Evolutionary conservation across 92 coral and sea anemone genomes (phyloP), one percentile per base, ranked within the genome.

Genomic region (Phymanthus crucifer): DNA sequence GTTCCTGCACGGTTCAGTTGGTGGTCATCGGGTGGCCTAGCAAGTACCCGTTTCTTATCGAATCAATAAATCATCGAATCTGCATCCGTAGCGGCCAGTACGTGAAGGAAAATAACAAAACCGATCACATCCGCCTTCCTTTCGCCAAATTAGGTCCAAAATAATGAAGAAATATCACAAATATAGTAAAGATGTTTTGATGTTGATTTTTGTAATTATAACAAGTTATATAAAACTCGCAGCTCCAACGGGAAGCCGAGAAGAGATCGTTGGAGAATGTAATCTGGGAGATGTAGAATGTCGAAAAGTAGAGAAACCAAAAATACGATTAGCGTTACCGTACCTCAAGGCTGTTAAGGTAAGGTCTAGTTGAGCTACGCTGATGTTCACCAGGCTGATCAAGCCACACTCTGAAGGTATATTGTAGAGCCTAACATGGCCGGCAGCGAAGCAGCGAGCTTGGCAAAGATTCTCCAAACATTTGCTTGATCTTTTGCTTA

Each of bases 11-110:
- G 86, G 79, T 73, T 74, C 74, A 43, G 64, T 74, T 33, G 78
- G 66, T 74, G 77, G 35, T 61, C 72, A 65, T 83, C 84, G 21
- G 82, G 88, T 83, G 66, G 79, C 84, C 80, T 84, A 17, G 77
- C 82, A 54, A 66, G 74, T 76, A 87, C 91, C 91, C 54, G 91
- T 32, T 61, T 33, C 76, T 48, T 79, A 72, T 68, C 56, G 18
- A 69, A 87, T 87, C 78, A 87, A 87, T 87, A 87, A 83, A 78
- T 68, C 27, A 87, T 79, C 76, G 64, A 54, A 40, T 80, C 67
- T 74, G 64, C 54, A 74, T 72, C 74, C 38, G 72, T 33, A 67
- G 70, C 83, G 34, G 75, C 74, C 34, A 24, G 74, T 40, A 35
- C 26, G 29, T 61, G 9, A 4, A 24, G 33, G 68, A 26, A 61